phyloP scores from a whole-genome alignment of 2,113 vertebrate genomes.

The Cebidichthys violaceus region DNA sequence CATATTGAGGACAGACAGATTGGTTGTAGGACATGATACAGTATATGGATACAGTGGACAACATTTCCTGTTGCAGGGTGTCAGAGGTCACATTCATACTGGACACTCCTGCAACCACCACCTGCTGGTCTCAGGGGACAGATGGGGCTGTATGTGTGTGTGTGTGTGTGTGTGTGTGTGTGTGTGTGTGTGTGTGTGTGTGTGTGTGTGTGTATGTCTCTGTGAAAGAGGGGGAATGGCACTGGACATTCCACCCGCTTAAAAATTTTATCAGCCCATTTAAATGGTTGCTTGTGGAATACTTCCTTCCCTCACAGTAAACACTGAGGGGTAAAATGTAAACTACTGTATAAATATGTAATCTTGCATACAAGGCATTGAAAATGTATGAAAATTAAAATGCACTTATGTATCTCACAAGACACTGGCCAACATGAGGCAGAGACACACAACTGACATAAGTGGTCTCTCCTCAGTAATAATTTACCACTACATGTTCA shows the following conservation, averaged over 20 bases:
- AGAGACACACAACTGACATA: background rate
- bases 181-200: conserved; percentile 2
- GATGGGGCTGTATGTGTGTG: conserved; percentile 42
- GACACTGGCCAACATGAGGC: background rate
- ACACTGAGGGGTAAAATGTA: conserved; percentile 40
- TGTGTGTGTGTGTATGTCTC: background rate
- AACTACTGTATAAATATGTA: conserved; percentile 15
- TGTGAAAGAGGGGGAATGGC: background rate
- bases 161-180: background rate
- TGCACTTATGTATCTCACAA: background rate
- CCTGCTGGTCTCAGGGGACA: conserved; percentile 63
- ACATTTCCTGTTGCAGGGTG: conserved; percentile 17
- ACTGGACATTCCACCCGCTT: conserved; percentile 5
- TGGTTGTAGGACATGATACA: conserved; percentile 36
- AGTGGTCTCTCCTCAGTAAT: background rate
- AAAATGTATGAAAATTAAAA: conserved; percentile 4
- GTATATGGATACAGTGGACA: conserved; percentile 17
- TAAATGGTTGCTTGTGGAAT: conserved; percentile 21
- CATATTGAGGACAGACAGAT: conserved; percentile 30
- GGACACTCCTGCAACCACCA: conserved; percentile 41
- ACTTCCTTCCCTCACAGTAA: conserved; percentile 59
- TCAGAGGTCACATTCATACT: conserved; percentile 52
- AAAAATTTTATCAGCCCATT: background rate
- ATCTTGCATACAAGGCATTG: conserved; percentile 25
- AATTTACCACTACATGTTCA: background rate